A percentile compares a stretch with the other conserved stretches of the same genome.
phyloP scores from a whole-genome alignment of 2,113 vertebrate species.

The Oncorhynchus nerka region DNA sequence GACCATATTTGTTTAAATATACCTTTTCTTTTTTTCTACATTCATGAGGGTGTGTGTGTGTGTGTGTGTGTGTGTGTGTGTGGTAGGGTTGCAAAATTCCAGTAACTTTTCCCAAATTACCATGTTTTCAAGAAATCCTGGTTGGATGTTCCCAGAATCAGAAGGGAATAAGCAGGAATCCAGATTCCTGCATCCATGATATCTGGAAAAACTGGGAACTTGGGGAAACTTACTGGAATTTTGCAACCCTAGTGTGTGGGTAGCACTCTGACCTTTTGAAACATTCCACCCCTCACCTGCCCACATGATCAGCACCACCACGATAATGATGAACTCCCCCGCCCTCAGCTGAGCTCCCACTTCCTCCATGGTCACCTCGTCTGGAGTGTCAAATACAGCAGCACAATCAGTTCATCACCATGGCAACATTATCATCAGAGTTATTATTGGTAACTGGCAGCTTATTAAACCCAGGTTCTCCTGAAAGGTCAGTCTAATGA shows the following conservation, averaged over 20 bases:
- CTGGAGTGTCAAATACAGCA: slow-evolving; percentile 61
- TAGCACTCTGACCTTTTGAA: neutral
- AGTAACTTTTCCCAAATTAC: too few species aligned
- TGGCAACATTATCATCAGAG: neutral
- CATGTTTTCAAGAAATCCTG: too few species aligned
- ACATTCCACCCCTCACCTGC: slow-evolving; percentile 80
- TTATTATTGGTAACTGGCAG: neutral
- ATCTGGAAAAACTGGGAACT: too few species aligned
- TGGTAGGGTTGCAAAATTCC: too few species aligned
- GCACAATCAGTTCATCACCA: slow-evolving; percentile 13
- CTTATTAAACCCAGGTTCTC: too few species aligned
- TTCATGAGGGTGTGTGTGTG: neutral
- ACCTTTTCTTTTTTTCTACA: neutral
- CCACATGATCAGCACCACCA: slow-evolving; percentile 96
- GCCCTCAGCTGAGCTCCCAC: slow-evolving; percentile 86
- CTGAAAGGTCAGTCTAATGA: too few species aligned
- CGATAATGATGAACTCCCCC: slow-evolving; percentile 91
- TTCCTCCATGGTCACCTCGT: slow-evolving; percentile 95
- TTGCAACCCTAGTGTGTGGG: neutral
- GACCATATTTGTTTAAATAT: neutral
- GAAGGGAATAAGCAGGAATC: too few species aligned
- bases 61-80: too few species aligned
- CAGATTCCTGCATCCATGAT: too few species aligned
- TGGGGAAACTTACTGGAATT: too few species aligned
- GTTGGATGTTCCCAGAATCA: too few species aligned